These are phyloP conservation scores for Aphodius granarius DNA, from an alignment of 2,888 invertebrate species.

Conservation along the genomic window DNA sequence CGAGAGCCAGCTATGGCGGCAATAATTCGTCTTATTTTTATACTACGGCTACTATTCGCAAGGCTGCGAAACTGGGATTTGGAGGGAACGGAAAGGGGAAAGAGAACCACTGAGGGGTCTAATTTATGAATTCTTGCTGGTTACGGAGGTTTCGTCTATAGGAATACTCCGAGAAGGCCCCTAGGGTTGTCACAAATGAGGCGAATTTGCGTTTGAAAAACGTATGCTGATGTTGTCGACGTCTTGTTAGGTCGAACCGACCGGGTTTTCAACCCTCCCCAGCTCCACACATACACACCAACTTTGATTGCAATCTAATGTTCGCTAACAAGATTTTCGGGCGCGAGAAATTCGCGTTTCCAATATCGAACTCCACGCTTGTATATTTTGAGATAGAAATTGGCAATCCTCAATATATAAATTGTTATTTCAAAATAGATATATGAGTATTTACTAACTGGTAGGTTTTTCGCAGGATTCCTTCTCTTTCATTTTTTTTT, in stretches of 20 bases:
- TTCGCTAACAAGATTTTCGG: background rate
- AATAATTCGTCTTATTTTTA: background rate
- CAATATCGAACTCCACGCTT: background rate
- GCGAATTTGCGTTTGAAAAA: background rate
- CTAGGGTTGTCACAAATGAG: background rate
- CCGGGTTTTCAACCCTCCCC: no score
- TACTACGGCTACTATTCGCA: no score
- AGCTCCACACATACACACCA: background rate
- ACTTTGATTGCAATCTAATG: background rate
- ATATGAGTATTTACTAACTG: no score
- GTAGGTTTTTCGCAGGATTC: no score
- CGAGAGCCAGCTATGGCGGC: background rate
- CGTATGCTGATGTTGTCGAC: background rate
- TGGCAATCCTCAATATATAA: background rate
- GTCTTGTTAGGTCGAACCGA: background rate
- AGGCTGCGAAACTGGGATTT: background rate
- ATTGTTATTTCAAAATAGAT: background rate
- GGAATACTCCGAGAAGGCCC: background rate
- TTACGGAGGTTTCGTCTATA: background rate
- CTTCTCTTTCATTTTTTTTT: no score
- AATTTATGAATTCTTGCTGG: background rate
- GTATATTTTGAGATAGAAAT: background rate
- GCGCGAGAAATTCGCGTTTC: background rate
- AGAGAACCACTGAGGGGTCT: background rate
- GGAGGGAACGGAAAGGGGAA: background rate